Evolutionary conservation across 1,140 invertebrate species (phyloP).

Genomic region (Euura saliciscinereae): DNA sequence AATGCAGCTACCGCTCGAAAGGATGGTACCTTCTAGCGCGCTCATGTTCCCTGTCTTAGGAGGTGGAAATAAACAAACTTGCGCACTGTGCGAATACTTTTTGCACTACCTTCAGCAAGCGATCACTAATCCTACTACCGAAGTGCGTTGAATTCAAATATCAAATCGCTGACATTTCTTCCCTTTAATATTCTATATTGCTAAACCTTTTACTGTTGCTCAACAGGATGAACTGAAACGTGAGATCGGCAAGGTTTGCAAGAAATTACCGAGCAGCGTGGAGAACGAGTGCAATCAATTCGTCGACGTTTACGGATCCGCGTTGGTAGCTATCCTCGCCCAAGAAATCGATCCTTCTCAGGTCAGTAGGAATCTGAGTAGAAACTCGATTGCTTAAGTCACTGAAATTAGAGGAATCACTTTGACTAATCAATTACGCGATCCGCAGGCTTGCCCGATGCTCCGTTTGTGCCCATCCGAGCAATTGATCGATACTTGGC

Average conservation of each 20-base stretch:
- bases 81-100: conserved; percentile 83
- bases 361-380: conserved; percentile 57
- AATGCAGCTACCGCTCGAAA: conserved; percentile 71
- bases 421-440: conserved; percentile 12
- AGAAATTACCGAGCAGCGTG: conserved; percentile 69
- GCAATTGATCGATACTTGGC: conserved; percentile 48
- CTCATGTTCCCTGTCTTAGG: conserved; percentile 9
- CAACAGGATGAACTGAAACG: conserved; percentile 68
- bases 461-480: conserved; percentile 64
- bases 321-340: conserved; percentile 77
- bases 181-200: neutral
- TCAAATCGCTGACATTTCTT: neutral
- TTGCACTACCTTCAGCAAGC: conserved; percentile 79
- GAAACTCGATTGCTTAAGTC: neutral
- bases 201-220: neutral
- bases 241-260: conserved; percentile 71
- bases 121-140: conserved; percentile 70
- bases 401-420: too few species aligned
- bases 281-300: conserved; percentile 74
- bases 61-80: conserved; percentile 63
- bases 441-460: conserved; percentile 66
- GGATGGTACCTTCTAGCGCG: conserved; percentile 60
- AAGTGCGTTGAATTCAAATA: conserved; percentile 57
- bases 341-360: conserved; percentile 81
- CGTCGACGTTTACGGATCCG: conserved; percentile 76